phyloP scores from a whole-genome alignment of 2,888 invertebrate genomes.

The Copidosoma aretas region DNA sequence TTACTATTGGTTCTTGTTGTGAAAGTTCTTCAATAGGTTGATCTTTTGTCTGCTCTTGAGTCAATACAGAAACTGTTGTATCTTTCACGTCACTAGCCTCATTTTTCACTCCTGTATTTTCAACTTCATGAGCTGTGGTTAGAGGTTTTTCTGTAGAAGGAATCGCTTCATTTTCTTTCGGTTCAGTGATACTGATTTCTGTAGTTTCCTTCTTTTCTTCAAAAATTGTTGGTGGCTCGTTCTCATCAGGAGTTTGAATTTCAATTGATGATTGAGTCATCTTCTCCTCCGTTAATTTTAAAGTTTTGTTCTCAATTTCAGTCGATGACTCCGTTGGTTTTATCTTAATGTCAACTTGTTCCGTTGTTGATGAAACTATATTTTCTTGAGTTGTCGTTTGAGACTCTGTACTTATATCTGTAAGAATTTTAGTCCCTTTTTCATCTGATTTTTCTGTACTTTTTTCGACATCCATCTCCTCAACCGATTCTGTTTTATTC shows the following conservation, averaged over 20 bases:
- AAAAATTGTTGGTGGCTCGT: slow-evolving; percentile 20
- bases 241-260: slow-evolving; percentile 4
- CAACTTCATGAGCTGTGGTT: slow-evolving; percentile 5
- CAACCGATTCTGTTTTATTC: slow-evolving; percentile 16
- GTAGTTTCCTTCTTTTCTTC: slow-evolving; percentile 21
- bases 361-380: slow-evolving; percentile 4
- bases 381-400: background rate
- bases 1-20: slow-evolving; percentile 4
- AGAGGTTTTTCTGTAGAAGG: slow-evolving; percentile 12
- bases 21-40: slow-evolving; percentile 15
- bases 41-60: slow-evolving; percentile 2
- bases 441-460: slow-evolving; percentile 28
- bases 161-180: slow-evolving; percentile 18
- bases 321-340: slow-evolving; percentile 14
- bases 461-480: slow-evolving; percentile 21
- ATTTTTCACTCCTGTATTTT: background rate
- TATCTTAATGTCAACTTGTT: background rate
- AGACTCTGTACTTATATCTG: slow-evolving; percentile 20
- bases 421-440: slow-evolving; percentile 19
- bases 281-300: background rate
- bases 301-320: slow-evolving; percentile 28
- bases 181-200: slow-evolving; percentile 18
- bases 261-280: background rate
- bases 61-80: background rate
- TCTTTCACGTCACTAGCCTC: too few relatives aligned